Base-by-base conservation (phyloP, 1,140 invertebrate species). In the Neodiprion virginianus region DNA sequence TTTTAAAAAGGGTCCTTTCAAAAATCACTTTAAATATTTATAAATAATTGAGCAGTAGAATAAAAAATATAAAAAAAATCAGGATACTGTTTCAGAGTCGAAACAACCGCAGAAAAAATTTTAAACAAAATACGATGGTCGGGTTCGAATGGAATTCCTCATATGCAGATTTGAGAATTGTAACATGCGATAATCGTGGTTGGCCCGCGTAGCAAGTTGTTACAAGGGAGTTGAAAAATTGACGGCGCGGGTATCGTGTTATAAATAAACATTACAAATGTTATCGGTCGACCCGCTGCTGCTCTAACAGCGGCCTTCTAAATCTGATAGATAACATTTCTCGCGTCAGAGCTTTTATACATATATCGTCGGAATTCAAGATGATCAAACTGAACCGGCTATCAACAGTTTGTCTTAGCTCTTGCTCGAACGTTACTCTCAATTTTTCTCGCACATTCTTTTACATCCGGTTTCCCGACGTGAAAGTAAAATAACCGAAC, bases 251-350 rank as follows among this genome's bases (percentile, higher is more conserved):
- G 11, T 14, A 65, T 14, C 17, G 61, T 7, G 12, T 65, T 65
- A 65, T 14, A 17, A 17, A 69, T 69, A 69, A 69, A 69, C 72
- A 75, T 17, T 17, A 61, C 72, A 67, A 14, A 71, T 78, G 77
- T 81, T 84, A 85, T 85, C 83, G 49, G 50, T 71, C 80, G 83
- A 85, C 81, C 79, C 83, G 79, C 70, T 61, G 79, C 70, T 61
- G 53, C 48, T 48, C 48, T 49, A 79, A 84, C 82, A 83, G 75
- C 80, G 76, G 79, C 73, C 74, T 79, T 76, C 73, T 77, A 79
- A 78, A 84, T 81, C 80, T 78, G 75, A 69, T 70, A 69, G 78
- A 84, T 84, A 79, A 84, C 79, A 78, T 79, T 76, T 69, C 75
- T 69, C 68, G 7, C 11, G n/a, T 61, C 53, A 17, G 5, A 12